Conservation (phyloP, 64 coral and sea anemone genomes). For the Platygyra sinensis region DNA sequence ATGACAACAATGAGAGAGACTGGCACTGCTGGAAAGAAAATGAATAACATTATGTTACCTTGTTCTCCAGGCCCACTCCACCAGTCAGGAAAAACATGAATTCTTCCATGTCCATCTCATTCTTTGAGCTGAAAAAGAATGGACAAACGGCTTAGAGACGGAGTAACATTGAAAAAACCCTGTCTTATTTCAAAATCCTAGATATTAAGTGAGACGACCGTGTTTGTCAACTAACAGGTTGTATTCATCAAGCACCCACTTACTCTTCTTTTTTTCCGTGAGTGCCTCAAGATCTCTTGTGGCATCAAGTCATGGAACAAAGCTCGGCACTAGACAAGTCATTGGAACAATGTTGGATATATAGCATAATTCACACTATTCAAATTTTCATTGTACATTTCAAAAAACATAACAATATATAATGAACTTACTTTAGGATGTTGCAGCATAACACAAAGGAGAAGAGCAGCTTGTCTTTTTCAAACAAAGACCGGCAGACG, state of each 20-base stretch:
- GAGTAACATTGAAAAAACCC: no score
- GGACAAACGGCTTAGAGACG: no score
- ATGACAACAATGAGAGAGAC: neutral
- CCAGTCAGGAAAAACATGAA: slow-evolving; percentile 99
- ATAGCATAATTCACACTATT: neutral
- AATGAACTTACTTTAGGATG: slow-evolving; percentile 83
- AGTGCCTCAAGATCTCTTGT: no score
- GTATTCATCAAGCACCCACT: no score
- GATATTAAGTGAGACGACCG: neutral
- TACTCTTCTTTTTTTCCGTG: no score
- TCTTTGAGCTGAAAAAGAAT: slow-evolving; percentile 68
- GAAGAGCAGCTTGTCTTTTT: slow-evolving; percentile 99
- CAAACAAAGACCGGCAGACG: slow-evolving; percentile 96
- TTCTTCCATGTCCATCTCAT: slow-evolving; percentile 93
- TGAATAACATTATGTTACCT: slow-evolving; percentile 50
- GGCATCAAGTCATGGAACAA: no score
- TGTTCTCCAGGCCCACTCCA: slow-evolving; percentile 96
- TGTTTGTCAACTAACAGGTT: no score
- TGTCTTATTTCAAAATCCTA: neutral
- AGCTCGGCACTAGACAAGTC: no score
- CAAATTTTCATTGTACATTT: neutral
- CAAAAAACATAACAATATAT: neutral
- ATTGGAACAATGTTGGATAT: neutral
- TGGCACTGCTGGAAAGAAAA: no score
- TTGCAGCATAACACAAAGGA: slow-evolving; percentile 95